Evolutionary conservation across 2,797 vertebrate genomes (phyloP).

Genomic region (Discoglossus pictus): DNA sequence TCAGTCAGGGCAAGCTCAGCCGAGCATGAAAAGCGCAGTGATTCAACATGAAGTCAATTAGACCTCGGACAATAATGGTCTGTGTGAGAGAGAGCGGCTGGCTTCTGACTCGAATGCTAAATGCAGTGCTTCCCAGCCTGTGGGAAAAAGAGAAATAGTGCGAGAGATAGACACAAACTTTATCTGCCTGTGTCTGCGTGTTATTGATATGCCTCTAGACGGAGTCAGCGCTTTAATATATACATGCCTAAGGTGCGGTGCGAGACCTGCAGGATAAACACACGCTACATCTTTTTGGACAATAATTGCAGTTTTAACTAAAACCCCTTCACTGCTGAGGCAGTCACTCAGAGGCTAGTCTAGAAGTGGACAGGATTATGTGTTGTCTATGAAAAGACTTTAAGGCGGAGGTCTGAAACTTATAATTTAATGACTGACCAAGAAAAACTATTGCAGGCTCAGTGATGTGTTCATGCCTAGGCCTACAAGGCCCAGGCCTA

Average conservation of each 20-base stretch:
- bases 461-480: too few relatives aligned
- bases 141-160: constrained; percentile 8
- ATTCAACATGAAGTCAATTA: constrained; percentile 53
- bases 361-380: too few relatives aligned
- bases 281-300: not conserved
- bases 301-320: not conserved
- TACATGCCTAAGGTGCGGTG: not conserved
- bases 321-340: too few relatives aligned
- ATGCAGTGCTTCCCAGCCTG: not conserved
- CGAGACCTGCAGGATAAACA: not conserved
- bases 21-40: constrained; percentile 44
- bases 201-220: constrained; percentile 3
- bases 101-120: constrained; percentile 43
- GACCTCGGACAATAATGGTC: constrained; percentile 49
- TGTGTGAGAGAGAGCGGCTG: constrained; percentile 36
- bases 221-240: not conserved
- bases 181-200: not conserved
- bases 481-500: too few relatives aligned
- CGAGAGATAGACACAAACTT: constrained; percentile 16
- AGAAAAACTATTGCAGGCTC: too few relatives aligned
- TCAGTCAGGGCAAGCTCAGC: constrained; percentile 38
- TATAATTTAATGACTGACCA: too few relatives aligned
- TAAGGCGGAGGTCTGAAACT: too few relatives aligned
- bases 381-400: too few relatives aligned
- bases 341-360: too few relatives aligned